Evolutionary conservation across 2,113 vertebrate genomes (phyloP), one percentile per base, ranked within the genome.

Genomic region (Catharus bicknelli): DNA sequence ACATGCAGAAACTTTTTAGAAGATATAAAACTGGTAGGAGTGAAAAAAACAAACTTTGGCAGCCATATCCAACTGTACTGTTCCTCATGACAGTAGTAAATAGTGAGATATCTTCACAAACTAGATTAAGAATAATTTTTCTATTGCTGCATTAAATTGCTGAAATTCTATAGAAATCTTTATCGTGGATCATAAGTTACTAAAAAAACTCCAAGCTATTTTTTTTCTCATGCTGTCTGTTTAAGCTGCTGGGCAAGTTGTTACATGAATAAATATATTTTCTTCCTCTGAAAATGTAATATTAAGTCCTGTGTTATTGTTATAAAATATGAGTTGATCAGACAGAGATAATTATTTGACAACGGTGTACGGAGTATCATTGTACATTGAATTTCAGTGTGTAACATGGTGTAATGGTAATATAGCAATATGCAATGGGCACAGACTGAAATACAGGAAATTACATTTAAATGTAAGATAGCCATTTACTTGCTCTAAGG

Each of bases 311-410:
- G 34, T 57, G 22, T 75, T 91, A 57, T 90, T 95, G 76, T 48
- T 83, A 94, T 81, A 91, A 92, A 96, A 94, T 90, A 55, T 61
- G 95, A 95, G 55, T 72, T 76, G 58, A 95, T 95, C 61, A 93
- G 93, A 61, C 38, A 83, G 91, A 87, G 67, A 93, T 77, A 82
- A 91, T 95, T 97, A 96, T 94, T 95, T 94, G 61, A 95, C 88
- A 96, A 55, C 4, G 19, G 34, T 63, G 12, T 90, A 81, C 47
- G 88, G 78, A 81, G 81, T 88, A 72, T 57, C 19, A 10, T 50
- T 88, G 23, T 89, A 89, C 64, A 83, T 38, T 89, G 53, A 77
- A 91, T 94, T 95, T 96, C 83, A 95, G 36, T 42, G 29, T 86
- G 69, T 94, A 94, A 95, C 90, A 88, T 77, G 38, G 50, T 91